Conservation (phyloP, 2,113 vertebrate genomes). For the Callocephalon fimbriatum region DNA sequence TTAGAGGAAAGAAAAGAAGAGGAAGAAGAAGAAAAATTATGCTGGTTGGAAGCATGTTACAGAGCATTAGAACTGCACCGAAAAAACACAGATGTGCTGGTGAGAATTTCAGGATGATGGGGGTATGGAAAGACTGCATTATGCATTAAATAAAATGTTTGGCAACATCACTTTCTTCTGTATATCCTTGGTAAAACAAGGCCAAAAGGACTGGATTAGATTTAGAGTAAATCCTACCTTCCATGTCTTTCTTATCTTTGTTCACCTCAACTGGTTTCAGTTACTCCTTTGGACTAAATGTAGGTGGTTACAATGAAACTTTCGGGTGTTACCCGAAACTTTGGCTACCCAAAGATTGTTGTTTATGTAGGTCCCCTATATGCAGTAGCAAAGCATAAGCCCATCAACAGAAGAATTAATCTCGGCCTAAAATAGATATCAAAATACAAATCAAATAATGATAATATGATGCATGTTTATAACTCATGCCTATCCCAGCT, state of each 20-base stretch:
- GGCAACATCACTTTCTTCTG: neutral
- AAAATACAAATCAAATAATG: neutral
- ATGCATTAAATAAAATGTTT: neutral
- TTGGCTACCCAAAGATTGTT: neutral
- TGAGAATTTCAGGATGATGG: conserved; percentile 39
- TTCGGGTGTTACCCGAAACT: neutral
- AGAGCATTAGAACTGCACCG: conserved; percentile 86
- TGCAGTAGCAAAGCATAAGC: neutral
- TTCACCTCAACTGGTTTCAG: neutral
- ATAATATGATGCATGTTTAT: neutral
- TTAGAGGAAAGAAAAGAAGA: conserved; percentile 81
- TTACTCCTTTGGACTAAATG: neutral
- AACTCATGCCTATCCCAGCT: neutral
- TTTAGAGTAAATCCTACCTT: neutral
- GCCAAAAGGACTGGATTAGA: neutral
- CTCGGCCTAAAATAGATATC: neutral
- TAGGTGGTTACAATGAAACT: neutral
- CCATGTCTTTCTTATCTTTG: neutral
- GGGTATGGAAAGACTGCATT: neutral
- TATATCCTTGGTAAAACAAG: neutral
- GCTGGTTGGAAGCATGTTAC: conserved; percentile 89
- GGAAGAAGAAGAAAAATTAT: conserved; percentile 76
- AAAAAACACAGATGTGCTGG: conserved; percentile 86
- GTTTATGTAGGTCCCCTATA: neutral
- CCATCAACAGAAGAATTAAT: neutral